Conservation (phyloP, 2,888 invertebrate species). For the Choristoneura rosaceana region DNA sequence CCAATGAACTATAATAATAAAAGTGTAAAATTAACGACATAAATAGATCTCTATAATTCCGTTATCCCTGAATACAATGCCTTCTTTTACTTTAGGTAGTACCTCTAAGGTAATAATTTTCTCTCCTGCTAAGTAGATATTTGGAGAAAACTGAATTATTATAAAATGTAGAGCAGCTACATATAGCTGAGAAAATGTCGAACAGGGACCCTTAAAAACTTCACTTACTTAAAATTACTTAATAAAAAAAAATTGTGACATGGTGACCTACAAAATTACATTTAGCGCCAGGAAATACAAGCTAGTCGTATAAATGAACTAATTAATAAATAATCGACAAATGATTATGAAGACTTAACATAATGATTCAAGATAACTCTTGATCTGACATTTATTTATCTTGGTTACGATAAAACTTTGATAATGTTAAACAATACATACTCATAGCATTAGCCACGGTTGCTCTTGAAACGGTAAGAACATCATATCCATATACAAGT, state of each 20-base stretch:
- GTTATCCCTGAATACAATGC: no score
- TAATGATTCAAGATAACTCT: conserved; percentile 11
- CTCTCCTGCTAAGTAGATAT: no score
- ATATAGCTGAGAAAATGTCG: no score
- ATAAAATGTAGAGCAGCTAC: no score
- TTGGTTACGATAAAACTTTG: conserved; percentile 8
- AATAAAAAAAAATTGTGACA: neutral
- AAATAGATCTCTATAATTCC: no score
- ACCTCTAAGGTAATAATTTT: no score
- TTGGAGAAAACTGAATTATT: no score
- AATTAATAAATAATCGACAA: conserved; percentile 12
- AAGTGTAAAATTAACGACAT: no score
- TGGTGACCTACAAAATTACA: neutral
- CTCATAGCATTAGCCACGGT: neutral
- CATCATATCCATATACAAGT: neutral
- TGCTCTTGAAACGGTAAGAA: conserved; percentile 14
- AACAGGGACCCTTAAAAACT: no score
- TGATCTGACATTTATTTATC: conserved; percentile 27
- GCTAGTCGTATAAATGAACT: neutral
- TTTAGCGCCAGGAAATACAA: neutral
- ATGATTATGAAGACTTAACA: conserved; percentile 17
- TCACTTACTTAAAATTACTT: no score
- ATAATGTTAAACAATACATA: conserved; percentile 1
- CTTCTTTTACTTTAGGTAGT: no score
- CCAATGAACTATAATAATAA: no score